Evolutionary conservation across 2,888 invertebrate genomes (phyloP), one percentile per base, ranked within the genome.

Genomic region (Agrotis segetum): DNA sequence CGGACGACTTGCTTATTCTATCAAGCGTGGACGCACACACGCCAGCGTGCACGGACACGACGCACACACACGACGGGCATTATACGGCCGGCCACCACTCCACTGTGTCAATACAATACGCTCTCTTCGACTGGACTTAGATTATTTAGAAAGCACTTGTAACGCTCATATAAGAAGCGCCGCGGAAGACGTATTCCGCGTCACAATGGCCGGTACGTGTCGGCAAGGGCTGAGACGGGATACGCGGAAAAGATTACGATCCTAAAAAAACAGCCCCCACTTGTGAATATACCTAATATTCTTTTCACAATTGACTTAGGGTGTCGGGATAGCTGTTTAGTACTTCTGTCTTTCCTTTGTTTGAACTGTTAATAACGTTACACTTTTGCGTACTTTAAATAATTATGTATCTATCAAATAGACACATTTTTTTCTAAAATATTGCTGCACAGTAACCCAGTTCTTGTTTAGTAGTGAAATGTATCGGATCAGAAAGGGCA

Each of bases 121-220:
- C 95, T 96, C 96, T 95, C 95, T 95, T 95, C 95, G 93, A 90
- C 95, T 94, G 96, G 96, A 96, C 96, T 96, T 96, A 96, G 96
- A 96, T 96, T 96, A 96, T 96, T 96, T 96, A 96, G 96, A 96
- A 96, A 96, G 96, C 96, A 96, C 96, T 96, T 96, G 96, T 96
- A 96, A 96, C 94, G 96, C 95, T 96, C 96, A 96, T 96, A 96
- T 96, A 96, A 96, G 96, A 96, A 94, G 94, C 94, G 93, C 91
- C 93, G 92, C 92, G 92, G 93, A 95, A 96, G 96, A 95, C 93
- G 94, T 93, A 93, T 94, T 93, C 92, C 87, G 91, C 95, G 95
- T 96, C 94, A 96, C 96, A 96, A 96, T 96, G 94, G 96, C 92
- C 92, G 87, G 92, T 93, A 96, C 96, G 96, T 96, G 96, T 96